phyloP scores from a whole-genome alignment of 2,888 invertebrate genomes.

The Eupithecia vulgata region DNA sequence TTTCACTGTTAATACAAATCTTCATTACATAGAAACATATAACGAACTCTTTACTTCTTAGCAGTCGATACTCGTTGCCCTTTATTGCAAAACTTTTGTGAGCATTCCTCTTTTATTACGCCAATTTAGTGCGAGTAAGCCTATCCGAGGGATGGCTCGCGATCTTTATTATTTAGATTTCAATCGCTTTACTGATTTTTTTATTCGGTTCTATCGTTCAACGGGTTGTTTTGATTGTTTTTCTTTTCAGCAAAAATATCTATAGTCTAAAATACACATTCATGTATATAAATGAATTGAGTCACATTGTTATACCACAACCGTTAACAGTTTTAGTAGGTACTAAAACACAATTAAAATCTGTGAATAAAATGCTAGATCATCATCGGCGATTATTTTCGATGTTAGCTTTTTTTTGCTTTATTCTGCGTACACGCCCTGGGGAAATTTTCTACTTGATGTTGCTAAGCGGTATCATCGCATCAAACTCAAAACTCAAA shows the following conservation, averaged over 20 bases:
- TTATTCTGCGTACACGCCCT: no score
- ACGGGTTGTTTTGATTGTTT: neutral
- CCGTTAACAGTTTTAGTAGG: no score
- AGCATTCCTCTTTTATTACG: conserved; percentile 84
- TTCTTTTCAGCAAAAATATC: neutral
- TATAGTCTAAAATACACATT: neutral
- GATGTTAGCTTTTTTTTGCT: no score
- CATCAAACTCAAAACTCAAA: no score
- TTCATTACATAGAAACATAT: conserved; percentile 42
- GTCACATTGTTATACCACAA: neutral
- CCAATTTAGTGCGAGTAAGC: conserved; percentile 83
- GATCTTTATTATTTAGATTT: conserved; percentile 83
- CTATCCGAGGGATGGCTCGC: conserved; percentile 71
- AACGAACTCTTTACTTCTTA: conserved; percentile 81
- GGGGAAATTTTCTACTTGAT: no score
- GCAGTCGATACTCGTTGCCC: conserved; percentile 82
- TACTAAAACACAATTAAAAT: neutral
- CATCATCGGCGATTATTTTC: neutral
- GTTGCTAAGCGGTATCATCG: neutral
- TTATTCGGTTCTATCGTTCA: neutral
- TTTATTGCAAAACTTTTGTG: conserved; percentile 83
- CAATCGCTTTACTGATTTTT: conserved; percentile 59
- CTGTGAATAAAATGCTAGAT: neutral
- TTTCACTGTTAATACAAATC: conserved; percentile 9
- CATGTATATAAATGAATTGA: neutral